phyloP scores from a whole-genome alignment of 2,113 vertebrate genomes.

The Equus quagga region DNA sequence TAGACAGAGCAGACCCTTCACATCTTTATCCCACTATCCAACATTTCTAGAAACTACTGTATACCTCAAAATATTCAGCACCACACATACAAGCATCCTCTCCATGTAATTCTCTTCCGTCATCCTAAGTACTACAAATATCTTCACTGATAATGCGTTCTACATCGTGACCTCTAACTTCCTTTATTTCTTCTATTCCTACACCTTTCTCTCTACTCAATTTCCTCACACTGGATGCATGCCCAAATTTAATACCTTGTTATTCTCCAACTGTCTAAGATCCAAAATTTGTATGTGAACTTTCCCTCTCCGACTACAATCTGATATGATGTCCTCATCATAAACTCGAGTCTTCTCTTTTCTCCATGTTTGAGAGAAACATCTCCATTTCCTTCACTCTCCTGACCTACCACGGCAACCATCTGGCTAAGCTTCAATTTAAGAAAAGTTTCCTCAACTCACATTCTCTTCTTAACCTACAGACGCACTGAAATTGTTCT shows the following conservation, averaged over 20 bases:
- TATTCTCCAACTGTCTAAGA: neutral
- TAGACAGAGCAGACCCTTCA: neutral
- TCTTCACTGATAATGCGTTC: neutral
- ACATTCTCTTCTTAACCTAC: neutral
- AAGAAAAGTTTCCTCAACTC: neutral
- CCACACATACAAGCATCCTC: neutral
- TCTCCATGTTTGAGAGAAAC: neutral
- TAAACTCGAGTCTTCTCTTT: neutral
- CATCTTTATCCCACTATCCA: no score
- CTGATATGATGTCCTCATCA: neutral
- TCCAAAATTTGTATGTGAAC: neutral
- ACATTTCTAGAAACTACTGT: neutral
- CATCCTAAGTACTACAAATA: neutral
- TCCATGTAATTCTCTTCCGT: neutral
- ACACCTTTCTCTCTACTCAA: neutral
- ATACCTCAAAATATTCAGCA: neutral
- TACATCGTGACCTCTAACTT: neutral
- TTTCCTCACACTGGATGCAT: neutral
- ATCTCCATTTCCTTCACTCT: neutral
- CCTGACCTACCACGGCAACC: neutral
- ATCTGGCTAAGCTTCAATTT: neutral
- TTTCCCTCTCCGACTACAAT: neutral
- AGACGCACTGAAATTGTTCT: neutral
- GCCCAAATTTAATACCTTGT: neutral
- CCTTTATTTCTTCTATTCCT: neutral